Percentiles rank a stretch among this genome's conserved stretches.
Conservation (phyloP, 2,797 vertebrate species). For the Vireo griseus region DNA sequence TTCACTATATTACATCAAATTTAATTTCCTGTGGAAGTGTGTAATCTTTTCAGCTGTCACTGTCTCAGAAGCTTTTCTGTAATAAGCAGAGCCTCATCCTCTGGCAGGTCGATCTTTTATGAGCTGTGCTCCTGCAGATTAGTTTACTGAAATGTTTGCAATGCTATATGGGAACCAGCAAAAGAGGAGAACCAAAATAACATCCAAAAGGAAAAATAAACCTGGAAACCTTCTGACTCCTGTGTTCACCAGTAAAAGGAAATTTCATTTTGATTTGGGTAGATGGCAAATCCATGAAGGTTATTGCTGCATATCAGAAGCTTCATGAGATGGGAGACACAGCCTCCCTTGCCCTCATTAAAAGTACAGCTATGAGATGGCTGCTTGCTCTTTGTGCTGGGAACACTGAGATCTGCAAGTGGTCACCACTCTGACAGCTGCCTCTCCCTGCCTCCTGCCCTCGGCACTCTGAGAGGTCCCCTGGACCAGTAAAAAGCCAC, state of each 20-base stretch:
- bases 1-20: constrained; percentile 39
- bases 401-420: background rate
- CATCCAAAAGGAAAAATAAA: background rate
- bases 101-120: constrained; percentile 12
- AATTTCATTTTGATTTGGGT: constrained; percentile 13
- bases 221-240: background rate
- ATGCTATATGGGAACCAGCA: background rate
- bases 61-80: constrained; percentile 33
- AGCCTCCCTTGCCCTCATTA: background rate
- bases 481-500: background rate
- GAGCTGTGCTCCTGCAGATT: constrained; percentile 26
- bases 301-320: background rate
- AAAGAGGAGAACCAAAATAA: constrained; percentile 24
- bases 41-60: constrained; percentile 34
- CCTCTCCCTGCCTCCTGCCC: background rate
- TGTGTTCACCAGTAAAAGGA: background rate
- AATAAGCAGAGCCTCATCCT: constrained; percentile 23
- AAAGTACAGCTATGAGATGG: background rate
- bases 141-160: constrained; percentile 34
- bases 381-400: background rate
- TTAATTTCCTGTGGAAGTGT: constrained; percentile 59
- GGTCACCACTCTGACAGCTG: background rate
- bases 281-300: background rate
- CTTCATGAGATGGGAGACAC: background rate
- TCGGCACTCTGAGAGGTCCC: background rate